Percentiles rank a stretch among this genome's conserved stretches.
phyloP scores from a whole-genome alignment of 2,888 invertebrate species.

The Parnassius mnemosyne region DNA sequence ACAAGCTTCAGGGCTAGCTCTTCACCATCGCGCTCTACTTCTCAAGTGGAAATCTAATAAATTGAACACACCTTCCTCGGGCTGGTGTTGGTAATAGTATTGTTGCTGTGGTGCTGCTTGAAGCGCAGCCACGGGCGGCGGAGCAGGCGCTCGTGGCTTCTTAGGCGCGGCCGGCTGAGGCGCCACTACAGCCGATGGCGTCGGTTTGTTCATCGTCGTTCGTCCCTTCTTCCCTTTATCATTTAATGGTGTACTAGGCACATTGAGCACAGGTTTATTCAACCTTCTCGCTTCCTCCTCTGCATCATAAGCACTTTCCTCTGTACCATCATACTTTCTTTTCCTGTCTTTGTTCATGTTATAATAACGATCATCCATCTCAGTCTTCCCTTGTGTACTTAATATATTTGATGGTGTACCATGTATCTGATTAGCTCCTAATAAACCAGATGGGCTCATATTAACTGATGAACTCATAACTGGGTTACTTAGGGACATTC shows the following conservation, averaged over 20 bases:
- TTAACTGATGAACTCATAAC: constrained; percentile 60
- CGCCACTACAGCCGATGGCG: constrained; percentile 66
- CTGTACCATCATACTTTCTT: constrained; percentile 84
- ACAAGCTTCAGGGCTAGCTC: constrained; percentile 81
- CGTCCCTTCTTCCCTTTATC: constrained; percentile 74
- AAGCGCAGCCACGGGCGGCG: constrained; percentile 68
- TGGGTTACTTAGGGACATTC: constrained; percentile 63
- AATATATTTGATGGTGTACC: constrained; percentile 58
- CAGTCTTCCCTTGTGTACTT: constrained; percentile 62
- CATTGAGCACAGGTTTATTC: constrained; percentile 75
- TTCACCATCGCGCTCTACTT: constrained; percentile 82
- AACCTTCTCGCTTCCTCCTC: constrained; percentile 73
- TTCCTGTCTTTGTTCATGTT: constrained; percentile 86
- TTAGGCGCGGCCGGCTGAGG: constrained; percentile 72
- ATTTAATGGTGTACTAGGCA: constrained; percentile 71
- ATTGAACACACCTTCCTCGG: constrained; percentile 82
- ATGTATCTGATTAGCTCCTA: constrained; percentile 71
- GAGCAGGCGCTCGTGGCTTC: constrained; percentile 71
- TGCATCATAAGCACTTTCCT: constrained; percentile 82
- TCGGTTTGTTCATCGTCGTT: constrained; percentile 53
- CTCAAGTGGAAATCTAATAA: constrained; percentile 80
- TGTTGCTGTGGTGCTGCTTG: constrained; percentile 74
- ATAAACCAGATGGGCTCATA: constrained; percentile 66
- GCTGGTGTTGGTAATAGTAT: constrained; percentile 80
- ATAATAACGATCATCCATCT: constrained; percentile 86